Evolutionary conservation across 1,140 invertebrate species (phyloP), one percentile per base, ranked within the genome.

Genomic region (Trigoniulus corallinus): DNA sequence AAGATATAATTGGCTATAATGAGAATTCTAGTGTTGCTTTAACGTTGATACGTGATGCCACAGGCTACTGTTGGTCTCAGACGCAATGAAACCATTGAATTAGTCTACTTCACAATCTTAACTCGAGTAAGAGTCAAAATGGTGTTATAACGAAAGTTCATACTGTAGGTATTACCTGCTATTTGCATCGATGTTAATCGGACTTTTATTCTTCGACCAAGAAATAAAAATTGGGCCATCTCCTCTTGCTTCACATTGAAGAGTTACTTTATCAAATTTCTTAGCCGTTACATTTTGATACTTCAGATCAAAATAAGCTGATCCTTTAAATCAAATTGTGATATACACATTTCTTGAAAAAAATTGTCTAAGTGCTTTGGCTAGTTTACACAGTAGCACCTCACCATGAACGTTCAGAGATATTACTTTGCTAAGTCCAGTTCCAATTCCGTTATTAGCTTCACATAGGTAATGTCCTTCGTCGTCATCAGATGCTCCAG

Each of bases 181-280:
- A 24, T 7, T 44, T 44, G 4, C 42, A 21, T 44, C 24, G 4
- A 18, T 21, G 12, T 44, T 24, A 4, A 44, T 7, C 7, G 85
- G 77, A 64, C 88, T 88, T 67, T 87, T 88, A 66, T 91, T 88
- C 77, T 88, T 88, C 67, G 87, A 89, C 93, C 92, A 96, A 21
- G 88, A 75, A 43, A 96, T 91, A 58, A 87, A 88, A 63, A 97
- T 86, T 23, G 92, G 91, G 72, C 89, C 89, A 69, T 96, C 92
- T 48, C 93, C 91, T 61, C 88, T 84, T 18, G 88, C 89, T 70
- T 92, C 85, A 64, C 92, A 95, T 63, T 93, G 86, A 48, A 97
- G 63, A 22, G 92, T 88, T 26, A 88, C 83, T 24, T 87, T 87
- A 67, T 94, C 87, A 18, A 84, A 87, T 51, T 84, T 78, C 53